Evolutionary conservation across 2,888 invertebrate species (phyloP).

Genomic region (Drosophila maculinotata): DNA sequence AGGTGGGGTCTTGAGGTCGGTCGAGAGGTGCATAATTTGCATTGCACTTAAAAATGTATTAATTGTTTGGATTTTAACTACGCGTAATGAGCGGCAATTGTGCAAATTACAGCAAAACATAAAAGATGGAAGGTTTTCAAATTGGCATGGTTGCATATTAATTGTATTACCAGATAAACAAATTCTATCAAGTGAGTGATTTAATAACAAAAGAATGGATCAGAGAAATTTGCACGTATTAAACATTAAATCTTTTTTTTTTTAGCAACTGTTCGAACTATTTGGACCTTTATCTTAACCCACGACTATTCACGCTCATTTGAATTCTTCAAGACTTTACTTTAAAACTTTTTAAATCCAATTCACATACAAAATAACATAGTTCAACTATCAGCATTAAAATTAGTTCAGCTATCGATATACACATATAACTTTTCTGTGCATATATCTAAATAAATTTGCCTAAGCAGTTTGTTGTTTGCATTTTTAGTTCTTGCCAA

Average conservation of each 20-base stretch:
- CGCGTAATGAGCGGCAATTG: slow-evolving; percentile 59
- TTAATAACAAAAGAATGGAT: background rate
- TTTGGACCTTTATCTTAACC: no score
- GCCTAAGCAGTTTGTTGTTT: slow-evolving; percentile 2
- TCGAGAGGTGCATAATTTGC: slow-evolving; percentile 63
- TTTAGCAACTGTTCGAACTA: no score
- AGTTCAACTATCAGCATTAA: no score
- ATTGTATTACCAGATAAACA: slow-evolving; percentile 1
- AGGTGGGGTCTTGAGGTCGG: slow-evolving; percentile 47
- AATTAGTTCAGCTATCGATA: no score
- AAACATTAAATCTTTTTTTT: background rate
- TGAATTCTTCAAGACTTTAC: no score
- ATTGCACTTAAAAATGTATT: slow-evolving; percentile 74
- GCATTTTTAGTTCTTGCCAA: background rate
- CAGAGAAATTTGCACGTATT: no score
- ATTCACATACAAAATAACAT: no score
- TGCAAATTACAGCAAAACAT: slow-evolving; percentile 44
- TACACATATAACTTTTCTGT: no score
- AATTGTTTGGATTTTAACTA: slow-evolving; percentile 68
- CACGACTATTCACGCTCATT: no score
- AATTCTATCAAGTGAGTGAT: slow-evolving; percentile 26
- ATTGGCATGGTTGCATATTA: background rate
- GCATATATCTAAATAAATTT: background rate
- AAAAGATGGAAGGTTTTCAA: slow-evolving; percentile 6
- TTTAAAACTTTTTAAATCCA: no score